phyloP scores from a whole-genome alignment of 1,140 invertebrate species.

The Tribolium madens region DNA sequence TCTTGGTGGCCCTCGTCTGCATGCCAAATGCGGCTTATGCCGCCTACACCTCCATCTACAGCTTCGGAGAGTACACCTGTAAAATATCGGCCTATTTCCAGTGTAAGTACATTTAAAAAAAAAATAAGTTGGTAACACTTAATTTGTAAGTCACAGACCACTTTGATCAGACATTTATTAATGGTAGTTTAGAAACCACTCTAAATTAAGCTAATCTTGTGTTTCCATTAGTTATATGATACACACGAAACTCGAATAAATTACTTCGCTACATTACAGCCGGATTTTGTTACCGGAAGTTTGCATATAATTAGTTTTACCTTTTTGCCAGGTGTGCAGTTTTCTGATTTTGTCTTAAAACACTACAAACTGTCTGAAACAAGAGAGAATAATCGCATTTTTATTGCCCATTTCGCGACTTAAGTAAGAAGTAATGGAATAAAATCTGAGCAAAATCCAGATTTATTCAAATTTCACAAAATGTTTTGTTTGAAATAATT shows the following conservation, averaged over 20 bases:
- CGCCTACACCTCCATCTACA: constrained; percentile 77
- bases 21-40: constrained; percentile 83
- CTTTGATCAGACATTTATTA: too few species aligned
- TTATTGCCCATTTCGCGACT: neutral
- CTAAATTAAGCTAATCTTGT: neutral
- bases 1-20: constrained; percentile 85
- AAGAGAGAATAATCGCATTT: too few species aligned
- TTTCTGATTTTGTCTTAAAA: too few species aligned
- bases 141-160: too few species aligned
- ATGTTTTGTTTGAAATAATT: too few species aligned
- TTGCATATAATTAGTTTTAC: neutral
- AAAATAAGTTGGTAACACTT: too few species aligned
- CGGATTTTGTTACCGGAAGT: constrained; percentile 8
- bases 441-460: neutral
- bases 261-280: neutral
- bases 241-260: neutral
- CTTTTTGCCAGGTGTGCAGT: too few species aligned
- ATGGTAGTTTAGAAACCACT: too few species aligned
- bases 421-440: neutral
- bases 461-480: neutral
- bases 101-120: too few species aligned
- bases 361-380: too few species aligned
- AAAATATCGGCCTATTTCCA: constrained; percentile 80
- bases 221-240: neutral
- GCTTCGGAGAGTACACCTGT: constrained; percentile 78